Percentiles rank a stretch among this genome's conserved stretches.
Evolutionary conservation across 2,888 invertebrate species (phyloP).

Genomic region (Slavum lentiscoides): DNA sequence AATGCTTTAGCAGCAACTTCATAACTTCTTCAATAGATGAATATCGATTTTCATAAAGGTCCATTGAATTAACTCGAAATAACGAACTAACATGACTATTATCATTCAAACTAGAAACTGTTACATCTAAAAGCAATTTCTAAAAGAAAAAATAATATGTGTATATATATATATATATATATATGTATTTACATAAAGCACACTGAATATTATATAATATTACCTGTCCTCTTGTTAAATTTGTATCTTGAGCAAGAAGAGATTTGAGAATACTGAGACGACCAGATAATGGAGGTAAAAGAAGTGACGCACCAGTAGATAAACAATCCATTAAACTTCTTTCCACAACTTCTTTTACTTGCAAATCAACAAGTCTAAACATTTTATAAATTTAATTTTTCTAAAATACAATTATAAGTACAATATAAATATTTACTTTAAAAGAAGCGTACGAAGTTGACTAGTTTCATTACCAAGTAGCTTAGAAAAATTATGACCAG

Average conservation of each 20-base stretch:
- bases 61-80: constrained; percentile 30
- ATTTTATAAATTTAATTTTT: neutral
- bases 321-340: constrained; percentile 65
- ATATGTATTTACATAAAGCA: neutral
- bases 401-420: neutral
- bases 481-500: constrained; percentile 61
- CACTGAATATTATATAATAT: neutral
- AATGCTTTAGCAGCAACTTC: constrained; percentile 44
- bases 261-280: constrained; percentile 66
- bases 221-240: constrained; percentile 65
- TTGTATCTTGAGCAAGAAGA: constrained; percentile 64
- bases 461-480: constrained; percentile 64
- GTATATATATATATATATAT: no score
- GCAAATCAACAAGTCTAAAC: constrained; percentile 58
- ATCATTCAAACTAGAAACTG: constrained; percentile 67
- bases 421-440: constrained; percentile 59
- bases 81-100: constrained; percentile 63
- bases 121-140: constrained; percentile 66
- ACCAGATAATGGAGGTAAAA: constrained; percentile 66
- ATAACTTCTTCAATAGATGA: constrained; percentile 50
- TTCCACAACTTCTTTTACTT: constrained; percentile 63
- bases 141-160: constrained; percentile 6
- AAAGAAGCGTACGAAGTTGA: constrained; percentile 64
- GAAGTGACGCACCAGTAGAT: constrained; percentile 65
- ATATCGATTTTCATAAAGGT: constrained; percentile 43